Evolutionary conservation across 2,888 invertebrate genomes (phyloP).

Genomic region (Augochlorella aurata): DNA sequence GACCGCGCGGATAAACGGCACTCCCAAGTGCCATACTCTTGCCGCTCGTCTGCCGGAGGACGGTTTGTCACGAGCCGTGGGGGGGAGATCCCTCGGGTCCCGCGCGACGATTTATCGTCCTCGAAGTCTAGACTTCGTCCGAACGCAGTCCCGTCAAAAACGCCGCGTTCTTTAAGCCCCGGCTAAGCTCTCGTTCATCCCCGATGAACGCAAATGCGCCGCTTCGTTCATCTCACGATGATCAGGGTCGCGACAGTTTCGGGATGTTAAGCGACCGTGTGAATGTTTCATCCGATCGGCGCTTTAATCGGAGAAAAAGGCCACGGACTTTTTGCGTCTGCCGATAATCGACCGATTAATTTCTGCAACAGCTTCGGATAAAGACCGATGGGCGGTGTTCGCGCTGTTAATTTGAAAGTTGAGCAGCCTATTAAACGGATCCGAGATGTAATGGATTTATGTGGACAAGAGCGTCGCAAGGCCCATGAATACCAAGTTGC

Average conservation of each 20-base stretch:
- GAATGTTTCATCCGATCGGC: no score
- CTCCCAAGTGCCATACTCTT: neutral
- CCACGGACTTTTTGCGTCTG: no score
- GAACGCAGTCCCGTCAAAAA: neutral
- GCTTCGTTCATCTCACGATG: no score
- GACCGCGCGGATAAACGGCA: conserved; percentile 2
- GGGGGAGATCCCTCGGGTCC: neutral
- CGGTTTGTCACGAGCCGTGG: neutral
- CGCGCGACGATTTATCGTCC: neutral
- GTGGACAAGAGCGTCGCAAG: neutral
- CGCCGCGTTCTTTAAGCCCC: neutral
- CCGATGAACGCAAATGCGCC: no score
- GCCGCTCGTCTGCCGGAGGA: conserved; percentile 6
- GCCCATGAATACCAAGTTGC: neutral
- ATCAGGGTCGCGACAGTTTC: no score
- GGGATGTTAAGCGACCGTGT: no score
- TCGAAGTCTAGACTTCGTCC: neutral
- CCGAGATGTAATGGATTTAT: neutral
- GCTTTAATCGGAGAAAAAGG: no score
- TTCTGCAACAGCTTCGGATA: no score
- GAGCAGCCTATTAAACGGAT: neutral
- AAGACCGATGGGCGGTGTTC: no score
- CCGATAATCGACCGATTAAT: no score
- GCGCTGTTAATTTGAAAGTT: no score
- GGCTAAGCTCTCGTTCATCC: no score